Base-by-base conservation (phyloP, 2,113 vertebrate species). In the Drymodes brunneopygia region DNA sequence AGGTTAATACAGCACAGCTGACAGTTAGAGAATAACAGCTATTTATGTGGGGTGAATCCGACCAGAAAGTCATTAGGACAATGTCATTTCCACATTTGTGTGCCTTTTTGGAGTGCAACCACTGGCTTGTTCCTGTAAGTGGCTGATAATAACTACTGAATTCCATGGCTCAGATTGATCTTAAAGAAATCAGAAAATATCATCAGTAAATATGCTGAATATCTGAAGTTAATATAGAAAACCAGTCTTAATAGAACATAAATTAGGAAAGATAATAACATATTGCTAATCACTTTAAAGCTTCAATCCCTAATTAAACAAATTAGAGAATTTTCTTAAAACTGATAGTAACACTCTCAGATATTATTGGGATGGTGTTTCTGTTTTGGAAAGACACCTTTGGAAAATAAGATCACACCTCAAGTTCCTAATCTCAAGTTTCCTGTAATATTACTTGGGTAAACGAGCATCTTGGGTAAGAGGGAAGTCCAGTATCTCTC, bases 21-120 rank as follows among this genome's bases (percentile, higher is more conserved):
- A 82, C 85, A 78, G 81, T 36, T 87, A 28, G 51, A 92, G 40
- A 94, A 47, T 78, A 91, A 88, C 64, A 88, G 78, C 82, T 86
- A 88, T 88, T 88, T 95, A 84, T 60, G 33, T 15, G 1, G 31
- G 67, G 44, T 60, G 44, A 86, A 93, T 92, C 75, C 62, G 31
- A 83, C 56, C 71, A 92, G 58, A 85, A 92, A 90, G 93, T 84
- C 85, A 90, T 47, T 67, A 81, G 45, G 62, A 93, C 79, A 91
- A 73, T 69, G 81, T 51, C 35, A 84, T 95, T 86, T 86, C 60
- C 67, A 87, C 36, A 66, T 38, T 38, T 38, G 72, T 33, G 18
- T 56, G n/a, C 16, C 44, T 71, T 90, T 91, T 4, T 64, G 74
- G 88, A 93, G 47, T 44, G 35, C 29, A 95, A 70, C 35, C 57